A percentile compares a stretch with the other conserved stretches of the same genome.
Conservation (phyloP, 2,888 invertebrate species). For the Dynastes maya region DNA sequence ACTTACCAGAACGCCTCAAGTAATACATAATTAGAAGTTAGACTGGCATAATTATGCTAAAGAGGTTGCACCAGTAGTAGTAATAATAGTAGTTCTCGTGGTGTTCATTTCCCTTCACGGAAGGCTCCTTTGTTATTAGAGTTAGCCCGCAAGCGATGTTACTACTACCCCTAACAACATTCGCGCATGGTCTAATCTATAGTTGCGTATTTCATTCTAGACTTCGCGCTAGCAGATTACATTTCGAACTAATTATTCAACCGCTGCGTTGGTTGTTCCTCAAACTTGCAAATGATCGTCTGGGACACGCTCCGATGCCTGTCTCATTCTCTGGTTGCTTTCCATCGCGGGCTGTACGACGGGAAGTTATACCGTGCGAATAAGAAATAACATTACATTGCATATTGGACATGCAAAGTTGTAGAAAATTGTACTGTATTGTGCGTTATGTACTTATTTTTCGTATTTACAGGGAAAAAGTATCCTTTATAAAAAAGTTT, state of each 20-base stretch:
- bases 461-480: too few species aligned
- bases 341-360: background rate
- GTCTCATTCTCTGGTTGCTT: background rate
- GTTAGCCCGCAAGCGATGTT: background rate
- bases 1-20: too few species aligned
- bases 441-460: too few species aligned
- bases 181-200: conserved; percentile 6
- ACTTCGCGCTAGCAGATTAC: background rate
- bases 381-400: too few species aligned
- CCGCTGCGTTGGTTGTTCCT: background rate
- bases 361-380: background rate
- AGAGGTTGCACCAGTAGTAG: too few species aligned
- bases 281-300: conserved; percentile 1
- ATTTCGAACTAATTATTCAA: conserved; percentile 23
- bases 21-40: too few species aligned
- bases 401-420: too few species aligned
- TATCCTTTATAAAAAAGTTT: too few species aligned
- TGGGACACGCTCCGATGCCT: conserved; percentile 1
- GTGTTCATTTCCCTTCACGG: too few species aligned
- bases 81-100: too few species aligned
- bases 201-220: conserved; percentile 21
- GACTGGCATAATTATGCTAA: too few species aligned
- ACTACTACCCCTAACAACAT: background rate
- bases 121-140: background rate
- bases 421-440: too few species aligned